phyloP scores from a whole-genome alignment of 2,888 invertebrate species.

The Mechanitis messenoides region DNA sequence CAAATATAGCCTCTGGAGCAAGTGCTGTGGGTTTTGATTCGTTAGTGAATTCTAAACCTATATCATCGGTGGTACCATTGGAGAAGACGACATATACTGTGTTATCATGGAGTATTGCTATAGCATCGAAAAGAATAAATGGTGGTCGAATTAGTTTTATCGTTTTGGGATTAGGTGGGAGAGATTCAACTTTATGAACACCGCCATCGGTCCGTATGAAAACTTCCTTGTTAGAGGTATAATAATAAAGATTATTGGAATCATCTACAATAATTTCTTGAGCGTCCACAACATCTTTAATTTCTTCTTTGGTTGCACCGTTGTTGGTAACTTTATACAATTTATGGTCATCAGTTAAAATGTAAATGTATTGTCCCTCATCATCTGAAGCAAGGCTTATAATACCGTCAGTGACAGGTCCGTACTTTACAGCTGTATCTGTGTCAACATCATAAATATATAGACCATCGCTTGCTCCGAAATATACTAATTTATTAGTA shows the following conservation, averaged over 20 bases:
- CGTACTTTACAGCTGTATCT: conserved; percentile 32
- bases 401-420: conserved; percentile 33
- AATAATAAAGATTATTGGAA: conserved; percentile 50
- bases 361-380: conserved; percentile 42
- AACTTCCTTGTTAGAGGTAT: conserved; percentile 40
- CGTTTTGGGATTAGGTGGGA: conserved; percentile 40
- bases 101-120: conserved; percentile 42
- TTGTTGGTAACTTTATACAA: conserved; percentile 51
- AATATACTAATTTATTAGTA: conserved; percentile 38
- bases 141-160: conserved; percentile 46
- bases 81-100: conserved; percentile 39
- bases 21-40: conserved; percentile 45
- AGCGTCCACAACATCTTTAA: conserved; percentile 44
- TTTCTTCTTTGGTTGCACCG: conserved; percentile 45
- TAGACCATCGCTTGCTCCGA: conserved; percentile 49
- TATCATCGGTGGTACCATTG: conserved; percentile 42
- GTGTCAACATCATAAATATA: conserved; percentile 39
- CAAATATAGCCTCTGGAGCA: conserved; percentile 43
- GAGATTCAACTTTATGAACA: conserved; percentile 44
- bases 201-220: conserved; percentile 40
- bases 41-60: conserved; percentile 35
- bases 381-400: conserved; percentile 30
- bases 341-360: conserved; percentile 45
- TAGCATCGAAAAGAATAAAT: conserved; percentile 40
- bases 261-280: conserved; percentile 51